A percentile compares a stretch with the other conserved stretches of the same genome.
These are phyloP conservation scores for Halocynthia aurantium DNA, from an alignment of 23 tunicate species.

Conservation along the genomic window DNA sequence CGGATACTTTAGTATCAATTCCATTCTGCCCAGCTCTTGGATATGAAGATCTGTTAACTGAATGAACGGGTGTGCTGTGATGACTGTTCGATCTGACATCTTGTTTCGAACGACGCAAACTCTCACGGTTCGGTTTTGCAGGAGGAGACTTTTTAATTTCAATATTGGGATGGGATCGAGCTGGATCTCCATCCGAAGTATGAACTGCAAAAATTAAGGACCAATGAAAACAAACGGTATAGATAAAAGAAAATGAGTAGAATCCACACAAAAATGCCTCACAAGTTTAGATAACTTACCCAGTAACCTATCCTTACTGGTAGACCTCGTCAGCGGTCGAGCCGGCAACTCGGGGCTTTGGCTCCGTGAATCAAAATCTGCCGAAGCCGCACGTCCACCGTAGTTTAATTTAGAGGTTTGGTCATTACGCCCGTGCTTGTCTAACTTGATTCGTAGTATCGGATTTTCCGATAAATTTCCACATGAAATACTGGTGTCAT, in stretches of 20 bases:
- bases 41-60: not conserved
- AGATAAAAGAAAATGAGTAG: too few relatives aligned
- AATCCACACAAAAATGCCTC: too few relatives aligned
- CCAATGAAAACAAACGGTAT: not conserved
- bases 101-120: constrained; percentile 19
- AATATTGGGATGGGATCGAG: not conserved
- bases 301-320: constrained; percentile 13
- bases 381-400: constrained; percentile 3
- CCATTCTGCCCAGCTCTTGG: not conserved
- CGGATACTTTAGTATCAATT: too few relatives aligned
- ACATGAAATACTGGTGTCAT: constrained; percentile 14
- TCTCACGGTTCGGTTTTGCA: constrained; percentile 19
- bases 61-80: not conserved
- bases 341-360: constrained; percentile 9
- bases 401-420: not conserved
- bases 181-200: not conserved
- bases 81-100: constrained; percentile 13
- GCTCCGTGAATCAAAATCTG: not conserved
- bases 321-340: not conserved
- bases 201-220: not conserved
- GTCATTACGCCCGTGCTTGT: not conserved
- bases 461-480: constrained; percentile 21
- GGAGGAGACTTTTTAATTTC: constrained; percentile 16
- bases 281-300: not conserved
- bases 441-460: not conserved